A percentile compares a stretch with the other conserved stretches of the same genome.
These are phyloP conservation scores for Rissa tridactyla DNA, from an alignment of 2,113 vertebrate species.

Conservation along the genomic window DNA sequence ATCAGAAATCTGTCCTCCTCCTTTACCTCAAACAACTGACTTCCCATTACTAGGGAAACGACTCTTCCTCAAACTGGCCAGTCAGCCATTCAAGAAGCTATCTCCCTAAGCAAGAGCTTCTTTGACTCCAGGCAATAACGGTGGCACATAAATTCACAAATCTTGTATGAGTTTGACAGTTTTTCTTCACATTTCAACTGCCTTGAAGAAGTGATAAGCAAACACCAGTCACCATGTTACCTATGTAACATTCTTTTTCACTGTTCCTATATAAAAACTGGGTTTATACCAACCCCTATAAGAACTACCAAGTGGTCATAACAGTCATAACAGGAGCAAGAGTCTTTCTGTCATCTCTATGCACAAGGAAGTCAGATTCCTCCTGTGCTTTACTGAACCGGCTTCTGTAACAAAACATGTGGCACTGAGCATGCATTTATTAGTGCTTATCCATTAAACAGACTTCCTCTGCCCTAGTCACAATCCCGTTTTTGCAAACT, in stretches of 20 bases:
- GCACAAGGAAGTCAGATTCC: background rate
- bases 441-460: background rate
- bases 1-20: background rate
- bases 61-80: background rate
- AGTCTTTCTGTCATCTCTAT: background rate
- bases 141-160: background rate
- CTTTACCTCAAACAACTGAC: background rate
- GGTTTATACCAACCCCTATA: background rate
- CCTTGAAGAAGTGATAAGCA: background rate
- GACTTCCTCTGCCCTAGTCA: too few relatives aligned
- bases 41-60: background rate
- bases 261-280: background rate
- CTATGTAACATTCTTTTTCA: background rate
- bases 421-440: background rate
- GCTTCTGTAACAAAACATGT: background rate
- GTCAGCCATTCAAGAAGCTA: background rate
- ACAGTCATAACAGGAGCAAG: background rate
- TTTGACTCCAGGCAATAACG: background rate
- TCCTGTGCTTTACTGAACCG: background rate
- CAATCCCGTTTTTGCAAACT: background rate
- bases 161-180: background rate
- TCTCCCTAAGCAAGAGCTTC: background rate
- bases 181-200: background rate
- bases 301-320: background rate
- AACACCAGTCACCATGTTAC: background rate